Conservation (phyloP, 2,113 vertebrate species). For the Phocoena sinus region DNA sequence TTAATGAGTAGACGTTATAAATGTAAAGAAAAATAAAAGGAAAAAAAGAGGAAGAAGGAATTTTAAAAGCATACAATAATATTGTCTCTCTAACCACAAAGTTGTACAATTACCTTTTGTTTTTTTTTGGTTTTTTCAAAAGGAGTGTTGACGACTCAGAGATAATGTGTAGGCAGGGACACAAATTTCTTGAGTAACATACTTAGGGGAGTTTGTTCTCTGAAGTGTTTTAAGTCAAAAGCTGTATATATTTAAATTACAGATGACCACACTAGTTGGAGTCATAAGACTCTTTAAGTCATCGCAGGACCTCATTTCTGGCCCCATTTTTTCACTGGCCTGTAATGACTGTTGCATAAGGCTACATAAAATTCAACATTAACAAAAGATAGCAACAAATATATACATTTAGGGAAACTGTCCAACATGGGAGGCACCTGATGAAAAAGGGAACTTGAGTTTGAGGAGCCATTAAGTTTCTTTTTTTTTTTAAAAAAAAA, state of each 20-base stretch:
- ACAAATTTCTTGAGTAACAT: neutral
- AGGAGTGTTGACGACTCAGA: neutral
- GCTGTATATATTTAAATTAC: neutral
- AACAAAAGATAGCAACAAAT: neutral
- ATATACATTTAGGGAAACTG: neutral
- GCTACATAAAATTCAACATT: neutral
- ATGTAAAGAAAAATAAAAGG: neutral
- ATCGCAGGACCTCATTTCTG: neutral
- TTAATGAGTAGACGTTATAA: neutral
- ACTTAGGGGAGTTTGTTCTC: neutral
- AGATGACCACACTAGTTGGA: neutral
- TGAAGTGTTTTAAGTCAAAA: conserved; percentile 6
- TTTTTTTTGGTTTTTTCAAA: neutral
- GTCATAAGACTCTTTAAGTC: neutral
- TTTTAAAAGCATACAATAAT: neutral
- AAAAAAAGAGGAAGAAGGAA: neutral
- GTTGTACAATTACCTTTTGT: neutral
- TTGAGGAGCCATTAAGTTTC: neutral
- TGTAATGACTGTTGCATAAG: neutral
- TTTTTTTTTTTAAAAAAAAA: neutral
- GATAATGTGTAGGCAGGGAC: neutral
- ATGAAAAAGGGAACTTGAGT: neutral
- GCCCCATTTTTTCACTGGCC: neutral
- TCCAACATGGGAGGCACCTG: neutral
- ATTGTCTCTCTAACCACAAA: conserved; percentile 9